Evolutionary conservation across 2,113 vertebrate genomes (phyloP).

Genomic region (Hoplias malabaricus): DNA sequence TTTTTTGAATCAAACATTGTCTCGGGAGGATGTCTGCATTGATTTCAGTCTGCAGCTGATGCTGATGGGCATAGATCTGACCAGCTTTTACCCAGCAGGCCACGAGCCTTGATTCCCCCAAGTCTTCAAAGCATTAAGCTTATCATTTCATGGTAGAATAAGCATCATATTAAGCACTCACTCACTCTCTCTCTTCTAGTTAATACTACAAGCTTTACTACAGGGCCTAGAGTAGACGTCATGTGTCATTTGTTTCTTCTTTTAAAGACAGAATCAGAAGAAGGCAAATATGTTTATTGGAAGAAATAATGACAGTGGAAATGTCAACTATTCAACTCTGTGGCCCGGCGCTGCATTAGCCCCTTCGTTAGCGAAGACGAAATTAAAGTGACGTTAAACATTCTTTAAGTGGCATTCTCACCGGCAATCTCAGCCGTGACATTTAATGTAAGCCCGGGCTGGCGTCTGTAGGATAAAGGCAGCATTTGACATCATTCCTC

Average conservation of each 20-base stretch:
- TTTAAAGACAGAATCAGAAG: background rate
- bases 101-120: too few species aligned
- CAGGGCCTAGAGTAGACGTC: background rate
- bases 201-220: too few species aligned
- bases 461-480: conserved; percentile 33
- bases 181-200: too few species aligned
- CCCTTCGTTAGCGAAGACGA: background rate
- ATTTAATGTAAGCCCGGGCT: conserved; percentile 41
- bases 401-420: conserved; percentile 32
- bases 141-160: too few species aligned
- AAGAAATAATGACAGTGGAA: conserved; percentile 27
- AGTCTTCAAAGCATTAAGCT: too few species aligned
- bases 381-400: conserved; percentile 12
- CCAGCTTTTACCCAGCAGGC: background rate
- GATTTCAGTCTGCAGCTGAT: background rate
- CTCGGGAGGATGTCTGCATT: background rate
- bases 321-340: conserved; percentile 30
- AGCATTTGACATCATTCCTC: conserved; percentile 44
- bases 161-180: too few species aligned
- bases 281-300: background rate
- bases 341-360: conserved; percentile 13
- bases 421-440: conserved; percentile 44
- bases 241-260: background rate
- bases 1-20: background rate
- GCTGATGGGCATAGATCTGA: background rate